Evolutionary conservation across 1,140 invertebrate genomes (phyloP), one percentile per base, ranked within the genome.

Genomic region (Orius laevigatus): DNA sequence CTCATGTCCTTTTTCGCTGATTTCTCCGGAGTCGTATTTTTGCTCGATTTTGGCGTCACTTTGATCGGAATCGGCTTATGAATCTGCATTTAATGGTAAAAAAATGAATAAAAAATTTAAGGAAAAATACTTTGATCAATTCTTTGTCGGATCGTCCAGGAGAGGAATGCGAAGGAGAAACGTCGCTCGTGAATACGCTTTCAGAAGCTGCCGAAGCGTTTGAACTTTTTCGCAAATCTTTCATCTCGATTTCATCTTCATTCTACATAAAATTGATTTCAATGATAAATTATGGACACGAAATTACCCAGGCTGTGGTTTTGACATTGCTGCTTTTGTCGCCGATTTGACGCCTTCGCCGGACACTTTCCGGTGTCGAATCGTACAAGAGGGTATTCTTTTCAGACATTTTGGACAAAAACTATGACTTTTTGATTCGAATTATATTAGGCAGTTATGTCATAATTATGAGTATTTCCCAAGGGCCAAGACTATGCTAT

Each of bases 141-240:
- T 49, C 48, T 1, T 20, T 42, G 19, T 49, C 48, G 6, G 48
- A 49, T 5, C 48, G 15, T 8, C 19, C 20, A 12, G 42, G 42
- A 9, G 42, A 44, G n/a, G 48, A 49, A 16, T 32, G 48, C n/a
- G 31, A 18, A 40, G 48, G 20, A 12, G 48, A 49, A 5, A 33
- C 43, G n/a, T 45, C 43, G n/a, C 19, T 32, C 2, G 32, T 31
- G 25, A 45, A 45, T 3, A 9, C 32, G 8, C 19, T 31, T 32
- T 45, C 43, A 3, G 36, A n/a, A 38, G n/a, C 15, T 3, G 11
- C 10, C 16, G 40, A 42, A 11, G 14, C 40, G 5, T 12, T 14
- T 6, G 40, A 19, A 5, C 40, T 19, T 15, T 14, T 16, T n/a
- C 11, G 6, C 16, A 25, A 11, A 8, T 19, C 25, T 32, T 32